A percentile compares a stretch with the other conserved stretches of the same genome.
phyloP scores from a whole-genome alignment of 2,113 vertebrate genomes.

The Hyaena hyaena region DNA sequence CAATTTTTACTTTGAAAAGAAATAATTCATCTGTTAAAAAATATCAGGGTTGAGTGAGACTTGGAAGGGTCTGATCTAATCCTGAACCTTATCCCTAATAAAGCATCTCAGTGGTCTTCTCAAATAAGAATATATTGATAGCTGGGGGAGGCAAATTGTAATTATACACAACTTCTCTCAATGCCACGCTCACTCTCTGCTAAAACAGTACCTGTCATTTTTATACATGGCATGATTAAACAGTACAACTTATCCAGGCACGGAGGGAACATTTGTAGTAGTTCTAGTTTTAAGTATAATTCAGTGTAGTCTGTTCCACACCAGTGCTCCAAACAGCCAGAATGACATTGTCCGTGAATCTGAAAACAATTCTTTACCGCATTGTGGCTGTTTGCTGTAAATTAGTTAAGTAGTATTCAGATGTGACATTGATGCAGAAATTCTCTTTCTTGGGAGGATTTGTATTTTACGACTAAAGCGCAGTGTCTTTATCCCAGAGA shows the following conservation, averaged over 20 bases:
- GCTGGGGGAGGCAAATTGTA: background rate
- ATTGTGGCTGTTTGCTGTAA: background rate
- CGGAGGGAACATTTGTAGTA: background rate
- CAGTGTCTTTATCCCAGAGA: background rate
- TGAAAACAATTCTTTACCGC: background rate
- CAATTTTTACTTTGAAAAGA: slow-evolving; percentile 20
- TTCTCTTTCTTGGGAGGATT: background rate
- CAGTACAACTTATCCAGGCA: background rate
- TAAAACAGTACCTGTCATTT: background rate
- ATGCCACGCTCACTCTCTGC: background rate
- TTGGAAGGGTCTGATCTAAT: background rate
- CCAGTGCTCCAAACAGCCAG: no score
- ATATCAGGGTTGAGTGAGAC: background rate
- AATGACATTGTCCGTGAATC: background rate
- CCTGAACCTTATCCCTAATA: background rate
- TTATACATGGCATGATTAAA: background rate
- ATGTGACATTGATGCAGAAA: background rate
- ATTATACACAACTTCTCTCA: background rate
- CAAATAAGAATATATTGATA: background rate
- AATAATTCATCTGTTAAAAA: background rate
- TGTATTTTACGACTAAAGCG: slow-evolving; percentile 22
- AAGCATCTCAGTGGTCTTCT: background rate
- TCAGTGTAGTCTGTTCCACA: background rate
- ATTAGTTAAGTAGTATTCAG: background rate
- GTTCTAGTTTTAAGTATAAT: background rate